Percentiles rank a stretch among this genome's conserved stretches.
phyloP scores from a whole-genome alignment of 2,888 invertebrate genomes.

The Zaprionus obscuricornis region DNA sequence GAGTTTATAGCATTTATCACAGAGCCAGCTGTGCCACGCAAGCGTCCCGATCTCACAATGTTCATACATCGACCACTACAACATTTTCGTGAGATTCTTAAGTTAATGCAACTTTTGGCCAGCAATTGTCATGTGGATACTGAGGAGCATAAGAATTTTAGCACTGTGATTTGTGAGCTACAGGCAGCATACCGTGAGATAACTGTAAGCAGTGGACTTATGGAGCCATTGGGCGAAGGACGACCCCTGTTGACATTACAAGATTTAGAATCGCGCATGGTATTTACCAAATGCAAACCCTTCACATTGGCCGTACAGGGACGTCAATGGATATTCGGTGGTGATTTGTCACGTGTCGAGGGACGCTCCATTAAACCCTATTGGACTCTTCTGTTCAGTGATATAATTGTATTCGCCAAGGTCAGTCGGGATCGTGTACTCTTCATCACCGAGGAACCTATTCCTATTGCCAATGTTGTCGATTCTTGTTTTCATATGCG shows the following conservation, averaged over 20 bases:
- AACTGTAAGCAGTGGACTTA: slow-evolving; percentile 91
- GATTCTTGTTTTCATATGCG: slow-evolving; percentile 94
- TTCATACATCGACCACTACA: slow-evolving; percentile 93
- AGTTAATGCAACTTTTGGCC: slow-evolving; percentile 85
- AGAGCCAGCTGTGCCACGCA: slow-evolving; percentile 91
- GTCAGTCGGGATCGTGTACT: slow-evolving; percentile 93
- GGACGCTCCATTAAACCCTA: slow-evolving; percentile 92
- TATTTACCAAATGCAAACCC: slow-evolving; percentile 95
- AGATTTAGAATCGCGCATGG: slow-evolving; percentile 93
- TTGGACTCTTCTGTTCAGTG: slow-evolving; percentile 93
- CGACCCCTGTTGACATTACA: slow-evolving; percentile 91
- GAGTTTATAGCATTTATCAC: slow-evolving; percentile 92
- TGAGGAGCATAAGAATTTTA: slow-evolving; percentile 83
- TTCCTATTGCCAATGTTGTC: slow-evolving; percentile 90
- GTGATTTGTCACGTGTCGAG: slow-evolving; percentile 92
- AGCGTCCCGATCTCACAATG: slow-evolving; percentile 92
- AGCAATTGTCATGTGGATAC: slow-evolving; percentile 83
- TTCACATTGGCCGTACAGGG: slow-evolving; percentile 93
- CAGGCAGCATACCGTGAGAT: slow-evolving; percentile 91
- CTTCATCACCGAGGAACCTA: slow-evolving; percentile 94
- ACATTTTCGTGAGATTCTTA: slow-evolving; percentile 88
- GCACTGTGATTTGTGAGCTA: slow-evolving; percentile 82
- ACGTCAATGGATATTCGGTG: slow-evolving; percentile 95
- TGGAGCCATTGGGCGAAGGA: slow-evolving; percentile 93
- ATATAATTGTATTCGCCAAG: slow-evolving; percentile 92